A percentile compares a stretch with the other conserved stretches of the same genome.
These are phyloP conservation scores for Gopherus flavomarginatus DNA, from an alignment of 2,113 vertebrate genomes.

Conservation along the genomic window DNA sequence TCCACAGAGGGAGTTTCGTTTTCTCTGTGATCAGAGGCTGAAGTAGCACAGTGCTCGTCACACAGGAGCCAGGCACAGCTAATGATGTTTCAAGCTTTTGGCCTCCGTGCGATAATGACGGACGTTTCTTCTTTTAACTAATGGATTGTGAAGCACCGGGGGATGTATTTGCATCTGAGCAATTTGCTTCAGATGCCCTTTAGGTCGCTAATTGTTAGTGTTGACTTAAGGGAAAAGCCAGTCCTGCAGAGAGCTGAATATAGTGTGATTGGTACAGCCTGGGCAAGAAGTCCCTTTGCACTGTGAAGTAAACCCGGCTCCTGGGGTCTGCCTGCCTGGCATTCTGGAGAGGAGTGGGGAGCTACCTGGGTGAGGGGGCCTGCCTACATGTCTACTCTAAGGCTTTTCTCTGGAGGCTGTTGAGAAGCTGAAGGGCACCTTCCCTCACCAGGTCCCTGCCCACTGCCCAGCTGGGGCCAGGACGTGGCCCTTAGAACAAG, in stretches of 20 bases:
- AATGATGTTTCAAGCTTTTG: neutral
- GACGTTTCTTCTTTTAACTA: neutral
- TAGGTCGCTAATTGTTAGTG: neutral
- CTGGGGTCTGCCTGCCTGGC: too few relatives aligned
- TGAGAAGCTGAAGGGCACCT: too few relatives aligned
- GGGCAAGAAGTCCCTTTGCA: neutral
- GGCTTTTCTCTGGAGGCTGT: too few relatives aligned
- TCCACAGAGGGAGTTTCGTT: neutral
- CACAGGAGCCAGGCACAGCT: neutral
- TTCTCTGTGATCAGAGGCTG: neutral
- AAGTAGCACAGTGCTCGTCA: neutral
- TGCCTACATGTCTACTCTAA: too few relatives aligned
- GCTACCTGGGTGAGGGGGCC: too few relatives aligned
- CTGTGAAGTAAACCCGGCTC: accelerated
- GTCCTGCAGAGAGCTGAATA: neutral
- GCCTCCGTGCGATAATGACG: neutral
- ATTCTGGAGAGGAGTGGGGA: too few relatives aligned
- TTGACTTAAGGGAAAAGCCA: neutral
- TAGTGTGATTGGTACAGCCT: neutral
- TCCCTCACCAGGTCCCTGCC: too few relatives aligned
- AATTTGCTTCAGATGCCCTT: neutral
- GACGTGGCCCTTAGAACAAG: too few relatives aligned
- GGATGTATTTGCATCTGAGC: neutral
- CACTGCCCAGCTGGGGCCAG: too few relatives aligned
- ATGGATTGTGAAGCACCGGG: neutral